phyloP scores from a whole-genome alignment of 2,888 invertebrate genomes.

The Plebejus argus region DNA sequence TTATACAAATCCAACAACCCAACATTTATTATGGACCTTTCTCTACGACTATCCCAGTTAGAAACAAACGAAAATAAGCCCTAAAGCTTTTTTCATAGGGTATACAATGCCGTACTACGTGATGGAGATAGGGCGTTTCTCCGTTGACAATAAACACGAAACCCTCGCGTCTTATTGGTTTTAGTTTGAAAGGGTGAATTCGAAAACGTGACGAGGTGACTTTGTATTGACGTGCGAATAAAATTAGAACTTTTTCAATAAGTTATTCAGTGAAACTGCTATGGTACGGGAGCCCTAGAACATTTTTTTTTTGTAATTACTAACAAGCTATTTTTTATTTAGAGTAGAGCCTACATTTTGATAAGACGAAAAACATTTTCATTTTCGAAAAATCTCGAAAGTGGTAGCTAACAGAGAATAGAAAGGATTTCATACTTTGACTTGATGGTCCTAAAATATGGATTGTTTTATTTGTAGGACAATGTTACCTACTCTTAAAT shows the following conservation, averaged over 20 bases:
- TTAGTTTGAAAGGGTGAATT: conserved; percentile 70
- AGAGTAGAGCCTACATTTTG: too few species aligned
- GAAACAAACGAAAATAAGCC: conserved; percentile 45
- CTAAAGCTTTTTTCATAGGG: conserved; percentile 40
- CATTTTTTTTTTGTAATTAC: too few species aligned
- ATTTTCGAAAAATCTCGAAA: too few species aligned
- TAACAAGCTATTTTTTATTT: too few species aligned
- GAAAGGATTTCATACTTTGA: too few species aligned
- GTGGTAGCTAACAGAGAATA: too few species aligned
- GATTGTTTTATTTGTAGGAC: too few species aligned
- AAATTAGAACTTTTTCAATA: conserved; percentile 37
- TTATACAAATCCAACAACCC: conserved; percentile 49
- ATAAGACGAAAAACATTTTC: too few species aligned
- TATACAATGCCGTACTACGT: conserved; percentile 44
- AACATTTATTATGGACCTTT: conserved; percentile 60
- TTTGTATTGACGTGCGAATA: conserved; percentile 57
- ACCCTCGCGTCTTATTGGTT: conserved; percentile 78
- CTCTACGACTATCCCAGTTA: conserved; percentile 54
- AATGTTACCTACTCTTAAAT: too few species aligned
- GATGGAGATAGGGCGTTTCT: conserved; percentile 63
- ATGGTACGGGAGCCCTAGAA: too few species aligned
- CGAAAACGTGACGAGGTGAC: conserved; percentile 58
- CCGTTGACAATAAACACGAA: conserved; percentile 52
- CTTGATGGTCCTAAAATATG: too few species aligned
- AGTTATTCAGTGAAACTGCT: background rate